Base-by-base conservation (phyloP, 2,888 invertebrate species). In the Taenaris catops region DNA sequence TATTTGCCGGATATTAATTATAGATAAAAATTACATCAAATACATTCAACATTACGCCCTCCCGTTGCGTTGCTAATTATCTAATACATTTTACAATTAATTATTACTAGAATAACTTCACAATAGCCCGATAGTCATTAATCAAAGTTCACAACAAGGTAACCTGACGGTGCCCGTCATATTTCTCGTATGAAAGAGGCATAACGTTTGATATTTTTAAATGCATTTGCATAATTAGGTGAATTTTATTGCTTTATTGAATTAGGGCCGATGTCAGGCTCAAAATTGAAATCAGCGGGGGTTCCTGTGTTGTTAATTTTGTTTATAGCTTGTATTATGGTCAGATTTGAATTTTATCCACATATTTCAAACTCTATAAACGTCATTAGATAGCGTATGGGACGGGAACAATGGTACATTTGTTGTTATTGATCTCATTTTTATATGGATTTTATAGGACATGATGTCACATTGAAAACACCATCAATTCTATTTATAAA, bases 211-310 rank as follows among this genome's bases (percentile, higher is more conserved):
- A 79, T 75, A 78, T 79, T 81, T 28, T 78, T 68, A 72, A 72
- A 72, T 48, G 67, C 81, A 84, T 86, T 86, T 84, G 81, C 86
- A 86, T 86, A 86, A 86, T 86, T 86, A 86, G 83, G 86, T 86
- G 84, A 81, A 84, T 84, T 86, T 86, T 86, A 86, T 86, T 72
- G 81, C 86, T 86, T 84, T 86, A 86, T 86, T 86, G 86, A 86
- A 86, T 86, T 86, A 86, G 73, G 80, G 70, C 75, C 79, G 74
- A 83, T 81, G 86, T 86, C 86, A 80, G 76, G 54, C 59, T 75
- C 80, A 81, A 86, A 86, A 86, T 86, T 86, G 86, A 80, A 86
- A 81, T 53, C 86, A 79, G 80, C 86, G 55, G 83, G 86, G 75
- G 64, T 64, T 51, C 76, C 55, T 75, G 71, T 84, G 86, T 86